These are phyloP conservation scores for Cirrhinus mrigala DNA, from an alignment of 2,797 vertebrate species.

Conservation along the genomic window DNA sequence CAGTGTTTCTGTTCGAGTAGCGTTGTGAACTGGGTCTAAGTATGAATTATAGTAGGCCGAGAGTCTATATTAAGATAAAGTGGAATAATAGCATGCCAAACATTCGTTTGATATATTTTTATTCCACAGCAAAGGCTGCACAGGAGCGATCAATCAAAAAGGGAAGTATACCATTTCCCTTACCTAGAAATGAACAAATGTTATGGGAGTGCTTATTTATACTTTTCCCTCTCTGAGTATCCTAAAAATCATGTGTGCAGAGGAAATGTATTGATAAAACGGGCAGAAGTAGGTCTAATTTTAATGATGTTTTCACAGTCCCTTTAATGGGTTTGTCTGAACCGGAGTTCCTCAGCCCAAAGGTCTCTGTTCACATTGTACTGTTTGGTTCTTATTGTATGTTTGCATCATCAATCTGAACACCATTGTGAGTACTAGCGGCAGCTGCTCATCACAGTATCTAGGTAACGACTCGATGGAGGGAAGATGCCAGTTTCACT, in stretches of 20 bases:
- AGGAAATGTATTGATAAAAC: slow-evolving; percentile 2
- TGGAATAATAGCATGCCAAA: slow-evolving; percentile 70
- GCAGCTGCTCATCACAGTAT: slow-evolving; percentile 24
- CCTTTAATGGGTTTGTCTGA: background rate
- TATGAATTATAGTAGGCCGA: slow-evolving; percentile 67
- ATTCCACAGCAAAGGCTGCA: slow-evolving; percentile 57
- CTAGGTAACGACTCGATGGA: background rate
- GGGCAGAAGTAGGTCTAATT: background rate
- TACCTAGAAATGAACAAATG: slow-evolving; percentile 58
- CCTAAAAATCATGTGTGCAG: slow-evolving; percentile 42
- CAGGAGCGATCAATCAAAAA: slow-evolving; percentile 59
- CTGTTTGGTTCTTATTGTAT: background rate
- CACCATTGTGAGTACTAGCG: background rate
- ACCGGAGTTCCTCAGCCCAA: background rate
- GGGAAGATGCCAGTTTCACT: slow-evolving; percentile 12
- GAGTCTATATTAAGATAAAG: slow-evolving; percentile 71
- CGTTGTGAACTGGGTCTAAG: slow-evolving; percentile 52
- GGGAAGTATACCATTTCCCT: slow-evolving; percentile 61
- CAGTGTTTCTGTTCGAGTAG: slow-evolving; percentile 64
- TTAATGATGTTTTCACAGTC: background rate
- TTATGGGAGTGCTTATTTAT: slow-evolving; percentile 61
- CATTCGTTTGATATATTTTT: slow-evolving; percentile 68
- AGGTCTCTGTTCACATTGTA: slow-evolving; percentile 12
- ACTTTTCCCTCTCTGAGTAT: slow-evolving; percentile 48
- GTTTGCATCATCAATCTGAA: background rate